phyloP scores from a whole-genome alignment of 2,888 invertebrate genomes.

The Nebria brevicollis region DNA sequence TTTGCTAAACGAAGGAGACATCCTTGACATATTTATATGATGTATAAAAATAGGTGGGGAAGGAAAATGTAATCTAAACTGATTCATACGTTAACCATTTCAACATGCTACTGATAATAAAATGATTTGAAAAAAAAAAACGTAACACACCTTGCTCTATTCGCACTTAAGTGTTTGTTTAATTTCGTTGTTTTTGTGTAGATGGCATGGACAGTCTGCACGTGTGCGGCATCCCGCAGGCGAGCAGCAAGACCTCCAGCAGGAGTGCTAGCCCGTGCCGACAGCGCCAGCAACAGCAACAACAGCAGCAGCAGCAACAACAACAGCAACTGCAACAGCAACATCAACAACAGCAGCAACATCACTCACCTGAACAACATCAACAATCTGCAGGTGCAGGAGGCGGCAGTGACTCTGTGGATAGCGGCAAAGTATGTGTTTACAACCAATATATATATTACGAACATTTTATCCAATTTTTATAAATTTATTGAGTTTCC shows the following conservation, averaged over 20 bases:
- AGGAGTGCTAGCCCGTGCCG: conserved; percentile 71
- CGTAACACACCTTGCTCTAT: neutral
- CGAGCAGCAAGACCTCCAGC: conserved; percentile 70
- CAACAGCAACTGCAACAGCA: conserved; percentile 50
- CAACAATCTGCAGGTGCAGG: neutral
- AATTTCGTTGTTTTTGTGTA: conserved; percentile 43
- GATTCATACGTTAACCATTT: neutral
- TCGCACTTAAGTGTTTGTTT: conserved; percentile 1
- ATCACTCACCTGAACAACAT: conserved; percentile 60
- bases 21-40: neutral
- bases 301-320: conserved; percentile 57
- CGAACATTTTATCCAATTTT: too few relatives aligned
- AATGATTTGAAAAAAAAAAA: neutral
- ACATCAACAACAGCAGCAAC: conserved; percentile 52
- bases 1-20: neutral
- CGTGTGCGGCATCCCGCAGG: conserved; percentile 60
- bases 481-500: too few relatives aligned
- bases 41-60: neutral
- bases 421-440: conserved; percentile 59
- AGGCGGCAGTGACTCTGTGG: conserved; percentile 56
- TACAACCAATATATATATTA: neutral
- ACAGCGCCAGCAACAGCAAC: conserved; percentile 62
- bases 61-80: neutral
- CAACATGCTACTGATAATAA: neutral
- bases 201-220: conserved; percentile 64